These are phyloP conservation scores for Leiothrix lutea DNA, from an alignment of 2,113 vertebrate species.

Conservation along the genomic window DNA sequence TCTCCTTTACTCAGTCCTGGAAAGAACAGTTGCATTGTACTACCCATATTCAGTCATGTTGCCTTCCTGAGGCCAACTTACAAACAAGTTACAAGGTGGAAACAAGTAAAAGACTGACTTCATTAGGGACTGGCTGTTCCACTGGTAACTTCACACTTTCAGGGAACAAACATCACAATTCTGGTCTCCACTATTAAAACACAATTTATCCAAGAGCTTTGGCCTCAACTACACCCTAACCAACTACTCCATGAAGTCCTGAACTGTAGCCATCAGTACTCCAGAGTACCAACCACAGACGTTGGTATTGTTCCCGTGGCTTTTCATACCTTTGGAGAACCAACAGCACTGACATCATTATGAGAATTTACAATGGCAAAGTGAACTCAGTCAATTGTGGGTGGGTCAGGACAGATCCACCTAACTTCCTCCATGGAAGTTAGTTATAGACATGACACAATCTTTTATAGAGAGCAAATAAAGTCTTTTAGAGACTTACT, in stretches of 20 bases:
- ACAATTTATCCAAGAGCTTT: background rate
- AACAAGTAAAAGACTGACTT: background rate
- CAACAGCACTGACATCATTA: background rate
- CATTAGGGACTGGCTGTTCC: background rate
- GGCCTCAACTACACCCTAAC: background rate
- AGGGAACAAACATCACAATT: background rate
- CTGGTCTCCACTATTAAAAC: background rate
- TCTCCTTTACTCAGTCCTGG: background rate
- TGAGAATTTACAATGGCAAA: background rate
- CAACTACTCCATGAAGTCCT: background rate
- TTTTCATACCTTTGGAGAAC: background rate
- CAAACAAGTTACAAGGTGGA: background rate
- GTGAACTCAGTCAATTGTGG: background rate
- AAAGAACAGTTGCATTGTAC: background rate
- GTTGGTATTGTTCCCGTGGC: background rate
- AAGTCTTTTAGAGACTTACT: constrained; percentile 64
- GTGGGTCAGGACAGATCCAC: background rate
- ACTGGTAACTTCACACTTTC: background rate
- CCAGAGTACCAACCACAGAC: background rate
- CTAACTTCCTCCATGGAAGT: background rate
- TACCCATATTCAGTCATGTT: background rate
- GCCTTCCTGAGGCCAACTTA: background rate
- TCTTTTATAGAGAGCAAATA: background rate
- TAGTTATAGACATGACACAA: background rate
- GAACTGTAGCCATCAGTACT: background rate